Evolutionary conservation across 2,888 invertebrate species (phyloP), one percentile per base, ranked within the genome.

Genomic region (Leptopilina myrica): DNA sequence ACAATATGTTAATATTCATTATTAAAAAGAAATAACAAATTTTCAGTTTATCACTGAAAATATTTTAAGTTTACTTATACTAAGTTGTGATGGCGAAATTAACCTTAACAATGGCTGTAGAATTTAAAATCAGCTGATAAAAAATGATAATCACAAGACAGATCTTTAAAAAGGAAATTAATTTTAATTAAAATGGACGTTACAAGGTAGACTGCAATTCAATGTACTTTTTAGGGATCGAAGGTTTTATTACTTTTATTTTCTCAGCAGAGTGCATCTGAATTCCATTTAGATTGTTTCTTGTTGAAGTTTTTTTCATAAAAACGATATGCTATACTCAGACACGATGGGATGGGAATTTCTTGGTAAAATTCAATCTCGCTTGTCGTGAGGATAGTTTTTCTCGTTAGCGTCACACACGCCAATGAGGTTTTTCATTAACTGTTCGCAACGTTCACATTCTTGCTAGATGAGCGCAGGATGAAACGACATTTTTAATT

Each of bases 351-450:
- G 73, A 56, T 59, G 76, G 81, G 79, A 84, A 85, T 87, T 88
- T 87, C 88, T 89, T 88, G 80, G 85, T 86, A 86, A 89, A 87
- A 89, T 90, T 88, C 88, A 88, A 89, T 89, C 85, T 86, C 81
- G 80, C 87, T 87, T 69, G 83, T 83, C 80, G 78, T 83, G 78
- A 81, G 84, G 85, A 85, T 86, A 85, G 87, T 85, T 87, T 87
- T 86, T 87, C 90, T 91, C 89, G 90, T 91, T 91, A 90, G 88
- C 86, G 88, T 89, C 90, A 89, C 87, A 86, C 88, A 86, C 87
- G 88, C 66, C 88, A 89, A 91, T 90, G 91, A 91, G 90, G 86
- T 91, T 91, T 91, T 91, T 91, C 91, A 91, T 91, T 91, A 91
- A 90, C 89, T 87, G 80, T 84, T 85, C 87, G 88, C 86, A 87